phyloP scores from a whole-genome alignment of 1,140 invertebrate genomes.

The Ericerus pela region DNA sequence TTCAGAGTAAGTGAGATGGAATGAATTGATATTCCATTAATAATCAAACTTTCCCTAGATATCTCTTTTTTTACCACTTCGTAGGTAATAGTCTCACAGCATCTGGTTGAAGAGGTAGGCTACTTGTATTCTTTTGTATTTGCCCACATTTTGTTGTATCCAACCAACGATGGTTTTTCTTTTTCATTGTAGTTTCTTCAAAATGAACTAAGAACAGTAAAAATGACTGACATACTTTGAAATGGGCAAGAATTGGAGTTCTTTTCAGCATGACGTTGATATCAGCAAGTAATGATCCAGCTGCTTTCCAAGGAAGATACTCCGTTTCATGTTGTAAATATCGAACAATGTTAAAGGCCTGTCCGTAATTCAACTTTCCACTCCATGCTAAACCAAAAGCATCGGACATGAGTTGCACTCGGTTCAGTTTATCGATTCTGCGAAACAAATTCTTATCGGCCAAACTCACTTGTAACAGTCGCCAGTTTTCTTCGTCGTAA shows the following conservation, averaged over 20 bases:
- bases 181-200: neutral
- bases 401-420: conserved; percentile 68
- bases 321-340: conserved; percentile 37
- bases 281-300: conserved; percentile 31
- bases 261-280: conserved; percentile 32
- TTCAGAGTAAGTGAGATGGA: too few species aligned
- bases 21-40: too few species aligned
- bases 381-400: conserved; percentile 56
- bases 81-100: too few species aligned
- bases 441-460: conserved; percentile 34
- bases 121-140: neutral
- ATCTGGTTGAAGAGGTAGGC: too few species aligned
- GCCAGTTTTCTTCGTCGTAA: conserved; percentile 57
- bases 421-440: conserved; percentile 48
- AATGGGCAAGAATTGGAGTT: conserved; percentile 28
- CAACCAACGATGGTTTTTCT: neutral
- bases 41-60: too few species aligned
- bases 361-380: conserved; percentile 46
- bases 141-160: neutral
- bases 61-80: too few species aligned
- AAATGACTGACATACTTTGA: conserved; percentile 32
- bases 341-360: conserved; percentile 40
- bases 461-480: conserved; percentile 40
- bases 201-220: neutral
- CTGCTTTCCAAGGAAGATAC: conserved; percentile 38